Evolutionary conservation across 1,140 invertebrate genomes (phyloP).

Genomic region (Anastrepha ludens): DNA sequence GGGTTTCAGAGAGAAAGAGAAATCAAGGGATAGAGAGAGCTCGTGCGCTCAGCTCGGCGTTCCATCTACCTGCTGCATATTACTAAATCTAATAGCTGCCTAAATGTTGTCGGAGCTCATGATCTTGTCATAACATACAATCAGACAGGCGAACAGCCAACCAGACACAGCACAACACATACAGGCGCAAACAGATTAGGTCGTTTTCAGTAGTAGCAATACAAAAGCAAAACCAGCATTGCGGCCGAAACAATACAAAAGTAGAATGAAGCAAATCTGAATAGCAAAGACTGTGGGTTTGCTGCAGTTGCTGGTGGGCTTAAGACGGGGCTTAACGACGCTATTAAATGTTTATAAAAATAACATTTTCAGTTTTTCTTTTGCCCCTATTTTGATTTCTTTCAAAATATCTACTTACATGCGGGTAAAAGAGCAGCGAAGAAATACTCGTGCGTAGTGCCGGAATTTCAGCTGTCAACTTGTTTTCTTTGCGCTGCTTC

Average conservation of each 20-base stretch:
- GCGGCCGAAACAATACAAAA: background rate
- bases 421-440: background rate
- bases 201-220: conserved; percentile 40
- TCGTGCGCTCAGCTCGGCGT: background rate
- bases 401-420: background rate
- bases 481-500: conserved; percentile 11
- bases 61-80: conserved; percentile 23
- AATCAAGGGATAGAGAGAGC: background rate
- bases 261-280: background rate
- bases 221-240: conserved; percentile 17
- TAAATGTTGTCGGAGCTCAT: conserved; percentile 50
- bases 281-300: background rate
- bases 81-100: conserved; percentile 39
- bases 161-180: background rate
- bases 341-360: conserved; percentile 52
- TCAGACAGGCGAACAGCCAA: background rate
- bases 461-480: background rate
- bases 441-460: background rate
- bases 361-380: conserved; percentile 21
- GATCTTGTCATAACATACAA: conserved; percentile 50
- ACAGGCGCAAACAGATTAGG: conserved; percentile 14
- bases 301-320: conserved; percentile 17
- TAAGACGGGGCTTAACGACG: conserved; percentile 38
- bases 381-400: background rate
- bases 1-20: background rate